phyloP scores from a whole-genome alignment of 2,797 vertebrate species.

The Melanotaenia trifasciata region DNA sequence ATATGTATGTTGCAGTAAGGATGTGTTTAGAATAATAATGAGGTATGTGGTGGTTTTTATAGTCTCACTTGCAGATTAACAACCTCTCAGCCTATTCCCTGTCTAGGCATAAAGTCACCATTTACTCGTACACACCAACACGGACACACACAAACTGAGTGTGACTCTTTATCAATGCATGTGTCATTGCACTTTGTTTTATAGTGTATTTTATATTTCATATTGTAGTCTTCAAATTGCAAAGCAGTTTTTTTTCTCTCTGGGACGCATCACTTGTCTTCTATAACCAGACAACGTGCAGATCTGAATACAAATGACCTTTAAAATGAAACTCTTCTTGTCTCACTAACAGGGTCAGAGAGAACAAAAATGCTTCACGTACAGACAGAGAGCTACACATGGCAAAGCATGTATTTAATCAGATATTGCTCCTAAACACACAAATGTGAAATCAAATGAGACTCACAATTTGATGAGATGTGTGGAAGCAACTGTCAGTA shows the following conservation, averaged over 20 bases:
- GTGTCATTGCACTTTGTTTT: slow-evolving; percentile 62
- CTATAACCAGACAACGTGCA: slow-evolving; percentile 42
- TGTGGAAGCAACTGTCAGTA: slow-evolving; percentile 86
- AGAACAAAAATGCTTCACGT: slow-evolving; percentile 8
- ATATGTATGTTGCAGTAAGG: slow-evolving; percentile 31
- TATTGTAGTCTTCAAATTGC: slow-evolving; percentile 39
- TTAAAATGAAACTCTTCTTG: slow-evolving; percentile 40
- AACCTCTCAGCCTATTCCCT: slow-evolving; percentile 41
- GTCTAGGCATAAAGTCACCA: slow-evolving; percentile 48
- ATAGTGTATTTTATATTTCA: slow-evolving; percentile 58
- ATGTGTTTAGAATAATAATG: slow-evolving; percentile 61
- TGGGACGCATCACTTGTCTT: slow-evolving; percentile 58
- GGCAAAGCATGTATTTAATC: slow-evolving; percentile 20
- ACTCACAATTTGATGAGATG: slow-evolving; percentile 88
- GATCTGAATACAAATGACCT: slow-evolving; percentile 73
- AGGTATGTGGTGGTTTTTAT: slow-evolving; percentile 56
- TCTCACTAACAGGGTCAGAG: slow-evolving; percentile 7
- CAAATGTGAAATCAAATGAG: slow-evolving; percentile 16
- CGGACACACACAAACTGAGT: slow-evolving; percentile 5
- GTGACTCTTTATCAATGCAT: slow-evolving; percentile 48
- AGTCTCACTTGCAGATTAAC: slow-evolving; percentile 41
- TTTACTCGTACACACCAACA: slow-evolving; percentile 32
- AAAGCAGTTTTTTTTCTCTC: slow-evolving; percentile 27
- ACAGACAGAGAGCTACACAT: slow-evolving; percentile 31
- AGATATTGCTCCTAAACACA: slow-evolving; percentile 15